phyloP scores from a whole-genome alignment of 2,888 invertebrate species.

The Phytoseiulus persimilis region DNA sequence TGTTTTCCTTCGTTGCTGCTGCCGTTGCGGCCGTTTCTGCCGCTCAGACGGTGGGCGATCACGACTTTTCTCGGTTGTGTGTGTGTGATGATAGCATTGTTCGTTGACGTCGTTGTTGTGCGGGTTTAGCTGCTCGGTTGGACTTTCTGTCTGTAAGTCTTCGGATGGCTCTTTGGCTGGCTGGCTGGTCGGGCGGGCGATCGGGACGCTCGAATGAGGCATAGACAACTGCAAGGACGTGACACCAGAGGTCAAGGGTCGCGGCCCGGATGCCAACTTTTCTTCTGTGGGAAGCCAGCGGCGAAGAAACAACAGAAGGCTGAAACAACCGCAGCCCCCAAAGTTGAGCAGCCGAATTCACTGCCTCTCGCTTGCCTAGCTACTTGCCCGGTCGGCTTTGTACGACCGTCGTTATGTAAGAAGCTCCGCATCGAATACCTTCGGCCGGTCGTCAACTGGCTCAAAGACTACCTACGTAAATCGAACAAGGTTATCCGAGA shows the following conservation, averaged over 20 bases:
- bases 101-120: slow-evolving; percentile 5
- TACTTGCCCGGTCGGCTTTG: background rate
- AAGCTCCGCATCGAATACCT: background rate
- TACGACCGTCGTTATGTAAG: background rate
- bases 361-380: background rate
- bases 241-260: background rate
- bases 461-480: background rate
- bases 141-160: background rate
- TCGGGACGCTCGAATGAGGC: background rate
- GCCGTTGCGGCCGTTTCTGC: background rate
- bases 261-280: background rate
- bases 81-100: slow-evolving; percentile 5
- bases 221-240: slow-evolving; percentile 5
- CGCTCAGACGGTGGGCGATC: background rate
- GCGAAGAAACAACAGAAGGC: slow-evolving; percentile 5
- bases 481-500: background rate
- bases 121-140: background rate
- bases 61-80: background rate
- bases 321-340: slow-evolving; percentile 5
- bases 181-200: background rate
- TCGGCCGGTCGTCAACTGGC: background rate
- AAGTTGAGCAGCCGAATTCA: background rate
- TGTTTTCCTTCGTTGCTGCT: background rate
- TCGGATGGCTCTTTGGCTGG: background rate
- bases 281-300: background rate